A percentile compares a stretch with the other conserved stretches of the same genome.
phyloP scores from a whole-genome alignment of 2,888 invertebrate genomes.

The Apamea crenata region DNA sequence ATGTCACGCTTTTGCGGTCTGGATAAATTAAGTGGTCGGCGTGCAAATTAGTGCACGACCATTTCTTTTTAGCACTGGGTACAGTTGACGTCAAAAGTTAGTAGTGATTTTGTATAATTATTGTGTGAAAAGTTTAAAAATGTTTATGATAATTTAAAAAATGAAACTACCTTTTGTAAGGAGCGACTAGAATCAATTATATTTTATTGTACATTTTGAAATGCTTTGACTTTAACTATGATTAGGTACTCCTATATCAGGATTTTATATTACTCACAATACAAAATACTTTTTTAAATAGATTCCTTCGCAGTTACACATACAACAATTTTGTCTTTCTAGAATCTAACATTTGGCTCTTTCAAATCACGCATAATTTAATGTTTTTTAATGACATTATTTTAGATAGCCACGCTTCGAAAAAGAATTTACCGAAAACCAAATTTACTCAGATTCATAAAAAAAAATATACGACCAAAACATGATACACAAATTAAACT shows the following conservation, averaged over 20 bases:
- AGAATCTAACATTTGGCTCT: too few species aligned
- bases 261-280: background rate
- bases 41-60: conserved; percentile 45
- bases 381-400: background rate
- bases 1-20: conserved; percentile 47
- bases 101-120: too few species aligned
- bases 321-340: background rate
- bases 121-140: background rate
- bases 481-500: conserved; percentile 49
- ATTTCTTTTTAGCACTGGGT: conserved; percentile 7
- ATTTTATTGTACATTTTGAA: too few species aligned
- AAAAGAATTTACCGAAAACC: background rate
- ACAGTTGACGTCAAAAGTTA: background rate
- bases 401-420: background rate
- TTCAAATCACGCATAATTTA: background rate
- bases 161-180: too few species aligned
- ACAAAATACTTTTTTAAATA: background rate
- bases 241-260: fast-evolving
- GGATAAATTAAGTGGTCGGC: conserved; percentile 27
- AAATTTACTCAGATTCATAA: background rate
- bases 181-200: too few species aligned
- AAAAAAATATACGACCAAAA: conserved; percentile 29
- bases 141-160: background rate
- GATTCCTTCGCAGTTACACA: background rate
- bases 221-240: too few species aligned